Evolutionary conservation across 2,888 invertebrate genomes (phyloP), one percentile per base, ranked within the genome.

Genomic region (Agonopterix heracliana): DNA sequence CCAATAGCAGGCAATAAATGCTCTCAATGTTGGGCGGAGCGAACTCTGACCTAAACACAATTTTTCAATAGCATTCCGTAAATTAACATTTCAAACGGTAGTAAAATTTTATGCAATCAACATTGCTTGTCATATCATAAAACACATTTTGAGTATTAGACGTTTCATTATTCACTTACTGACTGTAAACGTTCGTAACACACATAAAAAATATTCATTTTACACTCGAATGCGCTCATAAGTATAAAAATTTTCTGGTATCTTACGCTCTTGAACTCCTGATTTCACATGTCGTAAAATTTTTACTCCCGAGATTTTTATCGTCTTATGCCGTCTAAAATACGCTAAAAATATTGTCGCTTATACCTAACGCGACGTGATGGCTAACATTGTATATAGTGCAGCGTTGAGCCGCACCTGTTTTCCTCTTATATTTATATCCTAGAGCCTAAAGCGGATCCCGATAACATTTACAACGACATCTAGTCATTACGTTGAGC

Each of bases 241-340:
- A 69, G 71, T 73, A 66, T 69, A 73, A 75, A 75, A 71, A 14
- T n/a, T 70, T 72, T 71, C 66, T 55, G 65, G 68, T 71, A 74
- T 74, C 71, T 68, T 54, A 57, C 64, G 56, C 64, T 59, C 59
- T 44, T 60, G 63, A 67, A 68, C 68, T 72, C 68, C 66, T 71
- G 70, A 74, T 74, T 75, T 75, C 68, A 66, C 68, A 68, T 71
- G 70, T 74, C 77, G 70, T 76, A 76, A 76, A 76, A 68, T 59
- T 70, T 75, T 73, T 74, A 71, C 71, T 66, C 59, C 49, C 55
- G 60, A 71, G 70, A 75, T 71, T 75, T 74, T 76, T 73, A 76
- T 73, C 74, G 66, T 62, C 54, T 52, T 55, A 26, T 56, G 54
- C 47, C 59, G 64, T 67, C 66, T 70, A 66, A 74, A 74, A 68